These are phyloP conservation scores for Falco peregrinus DNA, from an alignment of 2,797 vertebrate species.

Conservation along the genomic window DNA sequence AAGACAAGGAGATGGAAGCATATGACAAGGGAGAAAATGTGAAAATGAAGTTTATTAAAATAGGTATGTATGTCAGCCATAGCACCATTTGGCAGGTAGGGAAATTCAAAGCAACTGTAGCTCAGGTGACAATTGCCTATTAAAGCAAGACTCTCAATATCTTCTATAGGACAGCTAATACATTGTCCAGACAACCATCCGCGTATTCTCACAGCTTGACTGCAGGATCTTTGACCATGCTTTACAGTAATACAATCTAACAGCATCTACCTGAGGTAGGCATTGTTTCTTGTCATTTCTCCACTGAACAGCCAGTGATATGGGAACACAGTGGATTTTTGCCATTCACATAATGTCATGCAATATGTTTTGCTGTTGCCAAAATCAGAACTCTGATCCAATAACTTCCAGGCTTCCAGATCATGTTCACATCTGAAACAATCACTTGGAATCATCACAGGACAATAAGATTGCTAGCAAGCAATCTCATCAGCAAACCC, in stretches of 20 bases:
- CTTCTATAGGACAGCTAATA: background rate
- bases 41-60: background rate
- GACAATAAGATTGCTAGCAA: conserved; percentile 3
- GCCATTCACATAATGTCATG: background rate
- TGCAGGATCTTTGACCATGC: background rate
- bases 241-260: background rate
- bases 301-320: background rate
- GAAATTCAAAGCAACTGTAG: background rate
- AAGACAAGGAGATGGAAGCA: background rate
- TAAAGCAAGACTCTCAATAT: background rate
- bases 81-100: background rate
- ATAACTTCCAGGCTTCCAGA: background rate
- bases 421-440: background rate
- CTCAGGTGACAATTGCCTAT: background rate
- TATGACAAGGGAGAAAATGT: background rate
- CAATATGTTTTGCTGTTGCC: background rate
- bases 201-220: background rate
- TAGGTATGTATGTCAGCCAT: background rate
- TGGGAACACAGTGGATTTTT: background rate
- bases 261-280: background rate
- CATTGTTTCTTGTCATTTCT: background rate
- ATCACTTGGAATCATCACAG: conserved; percentile 16
- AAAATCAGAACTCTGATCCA: background rate
- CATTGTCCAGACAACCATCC: conserved; percentile 7
- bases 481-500: background rate